Conservation (phyloP, 1,140 invertebrate species). For the Tribolium castaneum region DNA sequence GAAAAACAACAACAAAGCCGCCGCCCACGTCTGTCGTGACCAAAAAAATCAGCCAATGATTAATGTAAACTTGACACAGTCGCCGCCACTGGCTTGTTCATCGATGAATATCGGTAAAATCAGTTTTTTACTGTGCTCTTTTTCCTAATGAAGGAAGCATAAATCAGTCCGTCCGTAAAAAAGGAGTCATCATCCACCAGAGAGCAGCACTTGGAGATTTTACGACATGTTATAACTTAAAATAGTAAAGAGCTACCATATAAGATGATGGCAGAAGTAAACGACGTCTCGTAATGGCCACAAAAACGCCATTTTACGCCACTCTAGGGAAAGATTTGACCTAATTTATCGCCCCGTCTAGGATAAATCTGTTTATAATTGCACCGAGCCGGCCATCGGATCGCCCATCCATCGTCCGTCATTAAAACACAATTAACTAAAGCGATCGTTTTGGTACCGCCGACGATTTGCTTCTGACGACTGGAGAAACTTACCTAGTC, state of each 20-base stretch:
- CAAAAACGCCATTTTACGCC: constrained; percentile 31
- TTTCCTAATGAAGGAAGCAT: constrained; percentile 40
- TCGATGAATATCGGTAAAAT: constrained; percentile 28
- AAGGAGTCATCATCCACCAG: constrained; percentile 36
- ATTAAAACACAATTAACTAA: constrained; percentile 25
- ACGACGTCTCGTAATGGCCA: constrained; percentile 33
- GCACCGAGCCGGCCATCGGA: background rate
- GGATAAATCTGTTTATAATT: constrained; percentile 35
- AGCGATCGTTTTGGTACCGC: constrained; percentile 17
- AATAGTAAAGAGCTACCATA: constrained; percentile 38
- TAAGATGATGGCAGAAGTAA: constrained; percentile 34
- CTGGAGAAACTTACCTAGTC: too few relatives aligned
- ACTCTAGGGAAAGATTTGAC: constrained; percentile 32
- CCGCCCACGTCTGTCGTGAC: background rate
- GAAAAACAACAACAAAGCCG: too few relatives aligned
- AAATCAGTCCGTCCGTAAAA: constrained; percentile 34
- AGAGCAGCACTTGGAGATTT: constrained; percentile 36
- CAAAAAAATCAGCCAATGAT: background rate
- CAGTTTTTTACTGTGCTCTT: constrained; percentile 11
- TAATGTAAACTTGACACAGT: background rate
- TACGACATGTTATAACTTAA: constrained; percentile 39
- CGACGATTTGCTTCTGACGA: background rate
- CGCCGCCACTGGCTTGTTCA: constrained; percentile 1
- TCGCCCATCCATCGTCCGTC: background rate
- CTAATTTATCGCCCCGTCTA: constrained; percentile 27